Evolutionary conservation across 2,888 invertebrate species (phyloP).

Genomic region (Anaspis maculata): DNA sequence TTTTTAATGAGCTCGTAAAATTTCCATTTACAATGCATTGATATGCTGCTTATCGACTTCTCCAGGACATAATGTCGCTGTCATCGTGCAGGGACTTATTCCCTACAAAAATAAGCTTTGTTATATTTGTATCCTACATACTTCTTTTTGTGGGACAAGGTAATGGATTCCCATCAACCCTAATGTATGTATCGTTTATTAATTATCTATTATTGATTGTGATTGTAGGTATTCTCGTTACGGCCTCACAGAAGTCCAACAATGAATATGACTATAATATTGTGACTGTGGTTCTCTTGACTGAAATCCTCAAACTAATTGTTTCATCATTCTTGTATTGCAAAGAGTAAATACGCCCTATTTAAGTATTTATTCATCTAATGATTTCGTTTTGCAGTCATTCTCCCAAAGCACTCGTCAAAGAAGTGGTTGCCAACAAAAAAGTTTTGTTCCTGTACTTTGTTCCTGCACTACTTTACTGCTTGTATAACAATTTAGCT

Average conservation of each 20-base stretch:
- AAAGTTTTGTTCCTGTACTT: constrained; percentile 72
- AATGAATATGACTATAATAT: constrained; percentile 82
- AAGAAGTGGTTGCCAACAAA: constrained; percentile 51
- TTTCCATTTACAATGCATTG: too few species aligned
- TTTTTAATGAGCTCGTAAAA: too few species aligned
- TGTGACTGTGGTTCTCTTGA: constrained; percentile 77
- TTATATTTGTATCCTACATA: constrained; percentile 80
- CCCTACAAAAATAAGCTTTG: constrained; percentile 70
- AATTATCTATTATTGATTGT: constrained; percentile 3
- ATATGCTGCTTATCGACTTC: too few species aligned
- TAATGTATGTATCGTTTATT: constrained; percentile 3
- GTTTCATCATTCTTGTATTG: constrained; percentile 65
- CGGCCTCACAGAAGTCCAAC: constrained; percentile 75
- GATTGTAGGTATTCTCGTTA: constrained; percentile 77
- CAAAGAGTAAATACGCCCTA: constrained; percentile 52
- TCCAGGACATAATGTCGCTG: too few species aligned
- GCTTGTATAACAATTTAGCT: constrained; percentile 89
- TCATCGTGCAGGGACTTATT: constrained; percentile 71
- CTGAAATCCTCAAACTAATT: constrained; percentile 77
- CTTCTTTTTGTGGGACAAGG: constrained; percentile 88
- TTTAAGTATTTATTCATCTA: constrained; percentile 1
- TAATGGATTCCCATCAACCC: constrained; percentile 39
- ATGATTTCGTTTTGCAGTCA: constrained; percentile 50
- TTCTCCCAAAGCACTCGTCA: constrained; percentile 46
- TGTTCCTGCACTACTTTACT: constrained; percentile 85